A percentile compares a stretch with the other conserved stretches of the same genome.
These are phyloP conservation scores for Okapia johnstoni DNA, from an alignment of 2,113 vertebrate species.

Conservation along the genomic window DNA sequence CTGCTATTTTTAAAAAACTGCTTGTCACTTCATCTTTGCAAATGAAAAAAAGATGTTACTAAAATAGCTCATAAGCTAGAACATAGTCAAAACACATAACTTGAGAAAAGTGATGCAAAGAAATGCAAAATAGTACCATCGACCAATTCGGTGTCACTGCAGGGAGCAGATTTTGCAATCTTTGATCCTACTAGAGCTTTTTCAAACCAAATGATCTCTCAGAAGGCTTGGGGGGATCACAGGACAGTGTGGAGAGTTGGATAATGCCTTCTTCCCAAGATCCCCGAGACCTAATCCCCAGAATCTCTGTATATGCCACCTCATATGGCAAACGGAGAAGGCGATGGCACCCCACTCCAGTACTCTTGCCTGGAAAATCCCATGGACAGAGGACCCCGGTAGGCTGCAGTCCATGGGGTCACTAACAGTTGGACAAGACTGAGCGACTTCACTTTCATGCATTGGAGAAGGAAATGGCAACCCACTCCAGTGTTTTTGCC, in stretches of 20 bases:
- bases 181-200: background rate
- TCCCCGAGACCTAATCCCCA: background rate
- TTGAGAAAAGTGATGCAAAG: constrained; percentile 26
- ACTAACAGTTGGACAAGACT: no score
- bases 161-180: background rate
- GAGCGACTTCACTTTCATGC: no score
- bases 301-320: background rate
- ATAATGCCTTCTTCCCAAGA: background rate
- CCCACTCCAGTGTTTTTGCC: no score
- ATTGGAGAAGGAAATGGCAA: no score
- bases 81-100: constrained; percentile 32
- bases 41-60: background rate
- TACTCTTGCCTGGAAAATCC: no score
- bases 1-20: background rate
- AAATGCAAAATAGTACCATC: background rate
- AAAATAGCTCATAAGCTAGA: constrained; percentile 48
- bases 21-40: background rate
- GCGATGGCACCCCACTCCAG: no score
- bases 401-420: no score
- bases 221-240: background rate
- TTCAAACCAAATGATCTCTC: background rate
- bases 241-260: background rate
- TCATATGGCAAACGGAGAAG: background rate
- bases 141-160: background rate
- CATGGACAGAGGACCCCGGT: no score